phyloP scores from a whole-genome alignment of 2,797 vertebrate genomes.

The Peromyscus aztecus region DNA sequence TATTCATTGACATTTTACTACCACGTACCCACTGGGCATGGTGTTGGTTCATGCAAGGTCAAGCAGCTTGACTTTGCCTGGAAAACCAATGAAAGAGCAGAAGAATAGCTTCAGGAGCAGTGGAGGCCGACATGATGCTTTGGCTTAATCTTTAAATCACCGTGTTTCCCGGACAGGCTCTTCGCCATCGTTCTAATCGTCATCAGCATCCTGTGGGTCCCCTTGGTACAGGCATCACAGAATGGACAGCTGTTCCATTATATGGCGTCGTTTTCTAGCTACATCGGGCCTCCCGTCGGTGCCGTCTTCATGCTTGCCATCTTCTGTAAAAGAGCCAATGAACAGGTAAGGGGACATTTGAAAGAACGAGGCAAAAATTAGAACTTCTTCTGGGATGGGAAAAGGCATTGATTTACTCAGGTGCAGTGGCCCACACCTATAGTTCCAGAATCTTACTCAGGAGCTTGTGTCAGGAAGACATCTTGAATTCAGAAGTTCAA shows the following conservation, averaged over 20 bases:
- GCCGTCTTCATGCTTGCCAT: constrained; percentile 93
- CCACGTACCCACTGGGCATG: background rate
- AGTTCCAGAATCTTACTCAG: background rate
- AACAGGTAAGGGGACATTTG: constrained; percentile 86
- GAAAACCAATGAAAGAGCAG: background rate
- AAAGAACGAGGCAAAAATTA: background rate
- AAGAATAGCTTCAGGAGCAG: background rate
- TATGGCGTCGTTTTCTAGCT: constrained; percentile 93
- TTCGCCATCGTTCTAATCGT: constrained; percentile 93
- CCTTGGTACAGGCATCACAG: constrained; percentile 92
- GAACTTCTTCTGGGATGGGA: background rate
- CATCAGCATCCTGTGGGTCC: constrained; percentile 96
- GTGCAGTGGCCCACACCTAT: background rate
- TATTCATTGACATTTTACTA: background rate
- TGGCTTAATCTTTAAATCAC: background rate
- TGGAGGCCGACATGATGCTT: background rate
- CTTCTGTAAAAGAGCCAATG: constrained; percentile 94
- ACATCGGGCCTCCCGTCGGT: constrained; percentile 92
- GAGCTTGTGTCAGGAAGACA: background rate
- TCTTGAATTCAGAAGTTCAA: background rate
- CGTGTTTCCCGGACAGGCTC: constrained; percentile 86
- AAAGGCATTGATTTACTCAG: background rate
- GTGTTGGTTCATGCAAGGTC: background rate
- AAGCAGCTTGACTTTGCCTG: constrained; percentile 4
- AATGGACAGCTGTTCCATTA: constrained; percentile 97